phyloP scores from a whole-genome alignment of 2,113 vertebrate species.

The Corydoras maculifer region DNA sequence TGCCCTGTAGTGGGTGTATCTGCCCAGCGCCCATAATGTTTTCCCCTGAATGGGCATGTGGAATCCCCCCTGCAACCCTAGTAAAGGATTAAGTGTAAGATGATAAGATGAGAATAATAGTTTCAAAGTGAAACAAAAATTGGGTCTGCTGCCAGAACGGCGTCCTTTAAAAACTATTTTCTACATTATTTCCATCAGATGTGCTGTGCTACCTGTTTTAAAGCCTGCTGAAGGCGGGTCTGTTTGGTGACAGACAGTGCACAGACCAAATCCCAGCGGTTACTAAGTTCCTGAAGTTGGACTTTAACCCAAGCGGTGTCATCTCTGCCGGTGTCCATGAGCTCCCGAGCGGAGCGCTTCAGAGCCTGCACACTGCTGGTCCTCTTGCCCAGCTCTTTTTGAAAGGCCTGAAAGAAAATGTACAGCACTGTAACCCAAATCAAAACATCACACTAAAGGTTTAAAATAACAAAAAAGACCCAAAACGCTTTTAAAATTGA shows the following conservation, averaged over 20 bases:
- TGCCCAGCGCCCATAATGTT: no score
- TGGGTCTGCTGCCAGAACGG: no score
- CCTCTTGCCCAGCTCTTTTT: conserved; percentile 94
- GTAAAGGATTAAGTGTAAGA: no score
- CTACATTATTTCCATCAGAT: conserved; percentile 44
- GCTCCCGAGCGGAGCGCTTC: conserved; percentile 88
- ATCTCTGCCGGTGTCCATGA: conserved; percentile 86
- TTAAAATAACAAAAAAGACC: no score
- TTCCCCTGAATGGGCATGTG: no score
- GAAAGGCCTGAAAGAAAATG: conserved; percentile 75
- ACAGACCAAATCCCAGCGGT: conserved; percentile 94
- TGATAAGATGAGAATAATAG: no score
- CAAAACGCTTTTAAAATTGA: neutral
- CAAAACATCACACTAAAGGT: neutral
- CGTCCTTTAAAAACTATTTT: no score
- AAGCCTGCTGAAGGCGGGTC: conserved; percentile 83
- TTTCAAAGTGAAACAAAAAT: no score
- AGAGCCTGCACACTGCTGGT: conserved; percentile 87
- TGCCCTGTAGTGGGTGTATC: no score
- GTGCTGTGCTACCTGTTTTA: conserved; percentile 79
- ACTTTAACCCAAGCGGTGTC: conserved; percentile 97
- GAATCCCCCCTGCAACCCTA: no score
- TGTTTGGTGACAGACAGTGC: conserved; percentile 93
- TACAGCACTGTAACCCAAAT: neutral
- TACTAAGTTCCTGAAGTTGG: conserved; percentile 93